These are phyloP conservation scores for Epirrhoe tristata DNA, from an alignment of 2,888 invertebrate genomes.

Conservation along the genomic window DNA sequence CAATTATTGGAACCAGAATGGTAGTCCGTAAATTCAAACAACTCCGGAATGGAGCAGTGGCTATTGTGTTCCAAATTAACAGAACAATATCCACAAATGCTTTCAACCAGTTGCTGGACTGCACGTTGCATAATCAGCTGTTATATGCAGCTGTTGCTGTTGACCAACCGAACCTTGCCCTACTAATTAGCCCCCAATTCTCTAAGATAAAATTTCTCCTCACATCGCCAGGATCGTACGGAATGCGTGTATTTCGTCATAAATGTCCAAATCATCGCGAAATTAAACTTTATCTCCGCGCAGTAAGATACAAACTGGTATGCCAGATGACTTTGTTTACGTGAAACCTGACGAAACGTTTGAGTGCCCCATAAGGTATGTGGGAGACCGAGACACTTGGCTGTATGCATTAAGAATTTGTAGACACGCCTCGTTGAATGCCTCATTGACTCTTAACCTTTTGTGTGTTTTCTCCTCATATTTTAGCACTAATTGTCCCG, in stretches of 20 bases:
- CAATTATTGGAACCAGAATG: slow-evolving; percentile 26
- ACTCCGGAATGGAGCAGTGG: slow-evolving; percentile 33
- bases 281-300: slow-evolving; percentile 44
- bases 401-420: slow-evolving; percentile 49
- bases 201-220: slow-evolving; percentile 56
- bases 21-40: slow-evolving; percentile 30
- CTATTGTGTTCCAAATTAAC: slow-evolving; percentile 43
- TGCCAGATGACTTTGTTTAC: slow-evolving; percentile 62
- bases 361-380: slow-evolving; percentile 69
- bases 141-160: slow-evolving; percentile 41
- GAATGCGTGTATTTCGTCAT: slow-evolving; percentile 63
- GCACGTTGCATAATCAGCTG: slow-evolving; percentile 36
- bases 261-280: slow-evolving; percentile 26
- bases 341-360: slow-evolving; percentile 67
- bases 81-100: slow-evolving; percentile 36
- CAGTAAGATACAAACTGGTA: slow-evolving; percentile 48
- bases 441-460: slow-evolving; percentile 46
- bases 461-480: slow-evolving; percentile 45
- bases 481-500: slow-evolving; percentile 43
- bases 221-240: slow-evolving; percentile 51
- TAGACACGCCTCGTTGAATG: slow-evolving; percentile 49
- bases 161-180: slow-evolving; percentile 54
- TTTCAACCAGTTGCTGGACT: slow-evolving; percentile 35
- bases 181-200: slow-evolving; percentile 66
- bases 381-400: slow-evolving; percentile 56